Evolutionary conservation across 2,888 invertebrate species (phyloP).

Genomic region (Cabera pusaria): DNA sequence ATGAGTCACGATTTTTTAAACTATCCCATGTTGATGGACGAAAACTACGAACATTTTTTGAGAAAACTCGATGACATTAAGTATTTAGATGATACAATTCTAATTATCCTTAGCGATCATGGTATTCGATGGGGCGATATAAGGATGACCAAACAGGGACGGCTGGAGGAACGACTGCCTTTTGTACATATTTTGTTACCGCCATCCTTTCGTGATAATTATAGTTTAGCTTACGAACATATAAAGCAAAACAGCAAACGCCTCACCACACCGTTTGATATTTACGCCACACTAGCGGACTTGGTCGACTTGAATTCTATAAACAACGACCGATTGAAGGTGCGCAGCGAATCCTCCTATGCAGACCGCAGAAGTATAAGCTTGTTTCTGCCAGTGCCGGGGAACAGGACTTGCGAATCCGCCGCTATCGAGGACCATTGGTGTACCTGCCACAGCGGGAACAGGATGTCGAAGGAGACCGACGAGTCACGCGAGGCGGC

Average conservation of each 20-base stretch:
- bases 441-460: conserved; percentile 92
- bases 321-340: conserved; percentile 60
- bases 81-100: conserved; percentile 86
- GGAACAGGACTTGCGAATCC: conserved; percentile 87
- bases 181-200: conserved; percentile 90
- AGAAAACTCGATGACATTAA: conserved; percentile 72
- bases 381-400: conserved; percentile 89
- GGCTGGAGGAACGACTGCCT: conserved; percentile 94
- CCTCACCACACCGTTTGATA: conserved; percentile 92
- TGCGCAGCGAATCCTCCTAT: conserved; percentile 55
- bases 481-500: conserved; percentile 83
- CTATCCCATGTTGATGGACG: conserved; percentile 89
- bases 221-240: conserved; percentile 85
- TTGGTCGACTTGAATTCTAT: conserved; percentile 80
- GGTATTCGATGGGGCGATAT: conserved; percentile 94
- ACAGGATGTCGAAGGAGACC: conserved; percentile 80
- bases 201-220: conserved; percentile 85
- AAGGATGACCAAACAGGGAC: conserved; percentile 91
- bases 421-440: conserved; percentile 93
- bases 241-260: conserved; percentile 86
- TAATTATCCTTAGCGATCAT: conserved; percentile 93
- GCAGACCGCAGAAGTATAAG: conserved; percentile 86
- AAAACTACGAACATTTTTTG: conserved; percentile 84
- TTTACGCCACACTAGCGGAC: conserved; percentile 90
- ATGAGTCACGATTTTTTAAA: conserved; percentile 94